Percentiles rank a stretch among this genome's conserved stretches.
These are phyloP conservation scores for Neomorphus geoffroyi DNA, from an alignment of 2,797 vertebrate genomes.

Conservation along the genomic window DNA sequence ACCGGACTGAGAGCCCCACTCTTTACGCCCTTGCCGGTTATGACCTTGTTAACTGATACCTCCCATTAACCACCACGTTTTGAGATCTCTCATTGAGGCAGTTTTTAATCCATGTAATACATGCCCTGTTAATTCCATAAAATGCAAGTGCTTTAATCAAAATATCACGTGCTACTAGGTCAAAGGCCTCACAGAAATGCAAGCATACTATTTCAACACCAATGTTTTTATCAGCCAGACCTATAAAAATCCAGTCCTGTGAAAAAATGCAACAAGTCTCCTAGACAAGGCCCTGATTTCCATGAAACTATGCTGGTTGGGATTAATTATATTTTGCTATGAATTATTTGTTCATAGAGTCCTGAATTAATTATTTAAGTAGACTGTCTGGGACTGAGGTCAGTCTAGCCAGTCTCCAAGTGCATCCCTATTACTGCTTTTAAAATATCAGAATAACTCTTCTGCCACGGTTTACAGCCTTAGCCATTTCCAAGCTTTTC, in stretches of 20 bases:
- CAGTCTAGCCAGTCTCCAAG: slow-evolving; percentile 46
- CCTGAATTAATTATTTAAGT: slow-evolving; percentile 60
- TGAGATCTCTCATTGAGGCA: slow-evolving; percentile 24
- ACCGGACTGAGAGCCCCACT: not conserved
- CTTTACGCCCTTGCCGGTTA: not conserved
- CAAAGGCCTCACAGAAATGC: not conserved
- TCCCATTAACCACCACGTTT: slow-evolving; percentile 11
- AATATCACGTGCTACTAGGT: not conserved
- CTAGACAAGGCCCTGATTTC: not conserved
- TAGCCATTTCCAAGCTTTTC: not conserved
- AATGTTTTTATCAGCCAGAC: not conserved
- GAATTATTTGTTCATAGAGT: slow-evolving; percentile 49
- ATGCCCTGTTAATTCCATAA: slow-evolving; percentile 48
- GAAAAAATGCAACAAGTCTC: not conserved
- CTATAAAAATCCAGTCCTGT: not conserved
- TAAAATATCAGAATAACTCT: not conserved
- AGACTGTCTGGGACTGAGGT: slow-evolving; percentile 46
- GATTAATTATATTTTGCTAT: slow-evolving; percentile 51
- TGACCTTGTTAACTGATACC: slow-evolving; percentile 38
- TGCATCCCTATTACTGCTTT: not conserved
- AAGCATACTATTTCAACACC: slow-evolving; percentile 9
- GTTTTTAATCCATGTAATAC: slow-evolving; percentile 56
- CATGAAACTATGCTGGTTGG: not conserved
- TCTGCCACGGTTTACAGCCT: not conserved
- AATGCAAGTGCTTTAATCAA: slow-evolving; percentile 49